Evolutionary conservation across 2,113 vertebrate species (phyloP), one percentile per base, ranked within the genome.

Genomic region (Poeciliopsis turrubarensis): DNA sequence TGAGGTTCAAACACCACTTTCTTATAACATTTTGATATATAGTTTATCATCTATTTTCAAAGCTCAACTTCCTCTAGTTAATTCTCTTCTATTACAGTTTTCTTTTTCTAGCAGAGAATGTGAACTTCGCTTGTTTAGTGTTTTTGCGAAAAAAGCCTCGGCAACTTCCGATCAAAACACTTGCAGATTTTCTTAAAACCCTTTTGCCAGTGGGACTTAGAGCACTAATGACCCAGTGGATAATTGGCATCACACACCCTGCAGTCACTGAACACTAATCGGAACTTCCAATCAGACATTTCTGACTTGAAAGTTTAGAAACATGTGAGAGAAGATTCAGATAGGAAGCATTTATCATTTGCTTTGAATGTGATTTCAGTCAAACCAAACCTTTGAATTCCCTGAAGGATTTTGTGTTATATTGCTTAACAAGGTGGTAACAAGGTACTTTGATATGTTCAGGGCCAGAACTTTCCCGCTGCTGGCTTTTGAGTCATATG

Each of bases 221-320:
- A 83, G 83, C 69, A 62, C 80, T 89, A 87, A 89, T 89, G 83
- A 91, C 87, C 83, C 68, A 29, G 72, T 37, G 65, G 83, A 86
- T 91, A 91, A 89, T 88, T 91, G 86, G 89, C 85, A 78, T 81
- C 60, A 31, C 72, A 77, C 80, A 83, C 63, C 81, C 89, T 83
- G 76, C 70, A 77, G 80, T 83, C 72, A 41, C 72, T 77, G 85
- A 89, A 91, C 89, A 82, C 84, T 86, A 91, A 92, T 84, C 78
- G 78, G 74, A 79, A 65, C 65, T 67, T 70, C 62, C 84, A 79
- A 86, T 84, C 85, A 89, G 72, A 47, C 73, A 78, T 65, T 61
- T 72, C 64, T 30, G 63, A 51, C 62, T 80, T 65, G 65, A 80
- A 87, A 83, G 69, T 86, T 73, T 57, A 70, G 73, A 82, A 80